These are phyloP conservation scores for Pollenia labialis DNA, from an alignment of 2,888 invertebrate species.

Conservation along the genomic window DNA sequence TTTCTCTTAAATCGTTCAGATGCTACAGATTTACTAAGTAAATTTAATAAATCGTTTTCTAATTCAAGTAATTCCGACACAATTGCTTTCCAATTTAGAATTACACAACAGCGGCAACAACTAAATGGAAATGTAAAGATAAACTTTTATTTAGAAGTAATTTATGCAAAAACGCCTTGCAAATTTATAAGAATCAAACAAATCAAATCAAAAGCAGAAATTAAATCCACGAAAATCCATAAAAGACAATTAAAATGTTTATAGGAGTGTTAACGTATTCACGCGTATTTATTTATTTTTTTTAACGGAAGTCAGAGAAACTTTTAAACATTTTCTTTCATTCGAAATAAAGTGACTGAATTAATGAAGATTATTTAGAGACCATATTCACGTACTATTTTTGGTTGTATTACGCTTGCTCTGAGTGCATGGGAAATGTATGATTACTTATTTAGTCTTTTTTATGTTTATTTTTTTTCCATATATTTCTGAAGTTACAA, in stretches of 20 bases:
- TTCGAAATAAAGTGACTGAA: slow-evolving; percentile 63
- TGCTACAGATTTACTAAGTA: slow-evolving; percentile 36
- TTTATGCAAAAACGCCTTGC: slow-evolving; percentile 77
- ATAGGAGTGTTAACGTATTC: slow-evolving; percentile 73
- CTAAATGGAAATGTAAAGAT: slow-evolving; percentile 68
- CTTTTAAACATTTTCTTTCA: slow-evolving; percentile 13
- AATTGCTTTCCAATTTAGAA: slow-evolving; percentile 80
- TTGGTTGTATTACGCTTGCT: slow-evolving; percentile 9
- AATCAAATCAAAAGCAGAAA: slow-evolving; percentile 60
- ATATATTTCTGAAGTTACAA: background rate
- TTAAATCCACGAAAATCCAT: slow-evolving; percentile 74
- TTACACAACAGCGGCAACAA: slow-evolving; percentile 39
- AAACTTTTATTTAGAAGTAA: slow-evolving; percentile 74
- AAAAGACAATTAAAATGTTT: slow-evolving; percentile 80
- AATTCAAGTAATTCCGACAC: slow-evolving; percentile 79
- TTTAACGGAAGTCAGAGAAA: slow-evolving; percentile 10
- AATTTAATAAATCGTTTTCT: slow-evolving; percentile 72
- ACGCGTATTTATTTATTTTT: slow-evolving; percentile 66
- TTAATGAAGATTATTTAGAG: slow-evolving; percentile 73
- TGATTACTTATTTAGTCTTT: slow-evolving; percentile 35
- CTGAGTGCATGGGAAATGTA: slow-evolving; percentile 43
- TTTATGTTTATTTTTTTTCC: slow-evolving; percentile 7
- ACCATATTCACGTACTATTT: slow-evolving; percentile 13
- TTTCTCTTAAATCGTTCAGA: slow-evolving; percentile 42
- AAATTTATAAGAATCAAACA: slow-evolving; percentile 51